A percentile compares a stretch with the other conserved stretches of the same genome.
Evolutionary conservation across 2,113 vertebrate species (phyloP).

Genomic region (Nyctereutes procyonoides): DNA sequence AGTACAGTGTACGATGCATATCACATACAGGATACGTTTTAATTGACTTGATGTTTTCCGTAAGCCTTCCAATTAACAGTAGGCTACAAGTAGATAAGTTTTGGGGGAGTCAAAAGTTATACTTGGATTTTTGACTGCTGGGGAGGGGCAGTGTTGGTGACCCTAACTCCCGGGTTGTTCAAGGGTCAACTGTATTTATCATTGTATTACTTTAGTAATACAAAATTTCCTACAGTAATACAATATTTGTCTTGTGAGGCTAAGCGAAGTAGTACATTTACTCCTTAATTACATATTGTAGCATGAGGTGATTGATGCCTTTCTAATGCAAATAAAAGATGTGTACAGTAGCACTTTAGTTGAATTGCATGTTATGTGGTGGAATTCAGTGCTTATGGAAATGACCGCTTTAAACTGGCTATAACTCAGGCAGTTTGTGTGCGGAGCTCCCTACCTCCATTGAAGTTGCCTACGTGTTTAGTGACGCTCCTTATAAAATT

Average conservation of each 20-base stretch:
- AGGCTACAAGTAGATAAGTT: not conserved
- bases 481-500: not conserved
- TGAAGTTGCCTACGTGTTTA: not conserved
- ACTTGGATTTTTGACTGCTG: not conserved
- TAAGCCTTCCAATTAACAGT: not conserved
- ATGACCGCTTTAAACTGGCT: not conserved
- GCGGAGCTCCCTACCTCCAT: not conserved
- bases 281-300: slow-evolving; percentile 14
- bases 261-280: not conserved
- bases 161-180: not conserved
- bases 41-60: not conserved
- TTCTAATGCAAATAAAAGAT: slow-evolving; percentile 25
- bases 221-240: not conserved
- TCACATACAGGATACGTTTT: not conserved
- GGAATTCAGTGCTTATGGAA: not conserved
- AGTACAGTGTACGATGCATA: not conserved
- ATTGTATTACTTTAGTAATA: not conserved
- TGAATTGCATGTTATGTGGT: not conserved
- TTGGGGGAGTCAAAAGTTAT: not conserved
- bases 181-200: not conserved
- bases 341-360: not conserved
- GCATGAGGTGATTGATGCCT: not conserved
- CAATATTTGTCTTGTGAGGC: not conserved
- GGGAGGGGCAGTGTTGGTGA: not conserved
- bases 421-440: not conserved